Evolutionary conservation across 2,888 invertebrate genomes (phyloP), one percentile per base, ranked within the genome.

Genomic region (Hermodice carunculata): DNA sequence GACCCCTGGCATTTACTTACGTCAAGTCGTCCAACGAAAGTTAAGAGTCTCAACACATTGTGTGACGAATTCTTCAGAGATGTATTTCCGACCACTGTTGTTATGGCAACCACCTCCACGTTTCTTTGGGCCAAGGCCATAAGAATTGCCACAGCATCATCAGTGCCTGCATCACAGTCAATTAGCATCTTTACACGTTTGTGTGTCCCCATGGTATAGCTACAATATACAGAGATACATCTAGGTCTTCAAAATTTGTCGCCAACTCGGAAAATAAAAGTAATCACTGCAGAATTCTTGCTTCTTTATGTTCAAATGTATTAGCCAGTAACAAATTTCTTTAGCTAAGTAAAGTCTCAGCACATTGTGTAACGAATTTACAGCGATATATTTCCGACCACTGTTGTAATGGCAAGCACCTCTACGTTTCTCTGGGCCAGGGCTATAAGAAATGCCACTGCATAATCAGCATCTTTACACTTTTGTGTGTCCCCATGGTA

Each of bases 401-500:
- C 64, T 26, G 64, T 31, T 22, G 64, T 64, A 37, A 64, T 43
- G 24, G 64, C 64, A 8, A 64, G 29, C 11, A 64, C 31, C 19
- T 64, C 52, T 5, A 43, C 44, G n/a, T n/a, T n/a, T 14, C 52
- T 54, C 5, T 24, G 29, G 3, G 58, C 59, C 34, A 64, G 43
- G 11, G 43, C 34, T 44, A 64, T 64, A 24, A 64, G 17, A 32
- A 64, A 44, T 8, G 64, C 64, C 52, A 59, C 58, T 11, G 64
- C 64, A 42, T 64, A 58, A 52, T 64, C 64, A 64, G 28, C 32
- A 64, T n/a, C 52, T 60, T 60, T n/a, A n/a, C n/a, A n/a, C n/a
- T n/a, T n/a, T n/a, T n/a, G n/a, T n/a, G n/a, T n/a, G n/a, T n/a
- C n/a, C n/a, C n/a, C n/a, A n/a, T n/a, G n/a, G n/a, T n/a, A n/a